A percentile compares a stretch with the other conserved stretches of the same genome.
These are phyloP conservation scores for Ischnus inquisitorius DNA, from an alignment of 2,888 invertebrate species.

Conservation along the genomic window DNA sequence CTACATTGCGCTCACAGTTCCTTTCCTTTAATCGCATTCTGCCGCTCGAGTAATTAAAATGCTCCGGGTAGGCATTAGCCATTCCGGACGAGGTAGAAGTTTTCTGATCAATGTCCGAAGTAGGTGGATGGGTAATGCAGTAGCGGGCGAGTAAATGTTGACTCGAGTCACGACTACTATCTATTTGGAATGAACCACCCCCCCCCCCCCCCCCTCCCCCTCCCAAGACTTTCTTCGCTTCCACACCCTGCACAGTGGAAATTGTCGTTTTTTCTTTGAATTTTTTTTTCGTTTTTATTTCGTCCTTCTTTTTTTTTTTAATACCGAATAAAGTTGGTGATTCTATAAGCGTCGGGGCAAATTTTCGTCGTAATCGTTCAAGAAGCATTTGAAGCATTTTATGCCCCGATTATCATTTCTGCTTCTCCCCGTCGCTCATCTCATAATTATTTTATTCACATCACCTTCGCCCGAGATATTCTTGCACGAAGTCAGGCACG, in stretches of 20 bases:
- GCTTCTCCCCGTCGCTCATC: background rate
- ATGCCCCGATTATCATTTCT: background rate
- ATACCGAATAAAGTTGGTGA: background rate
- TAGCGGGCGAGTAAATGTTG: slow-evolving; percentile 68
- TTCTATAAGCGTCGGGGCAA: background rate
- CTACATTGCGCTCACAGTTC: slow-evolving; percentile 73
- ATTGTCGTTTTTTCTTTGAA: slow-evolving; percentile 20
- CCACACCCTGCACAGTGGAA: slow-evolving; percentile 12
- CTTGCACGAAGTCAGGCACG: background rate
- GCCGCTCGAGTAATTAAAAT: slow-evolving; percentile 75
- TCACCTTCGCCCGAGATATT: background rate
- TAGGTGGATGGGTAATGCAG: slow-evolving; percentile 64
- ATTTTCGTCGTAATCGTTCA: background rate
- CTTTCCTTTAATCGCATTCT: slow-evolving; percentile 74
- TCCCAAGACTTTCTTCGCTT: slow-evolving; percentile 34
- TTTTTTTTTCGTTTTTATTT: background rate
- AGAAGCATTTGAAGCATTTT: background rate
- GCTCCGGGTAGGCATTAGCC: slow-evolving; percentile 70
- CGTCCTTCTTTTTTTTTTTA: background rate
- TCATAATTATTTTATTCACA: slow-evolving; percentile 13
- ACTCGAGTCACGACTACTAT: slow-evolving; percentile 62
- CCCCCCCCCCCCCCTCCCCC: slow-evolving; percentile 27
- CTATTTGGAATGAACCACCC: slow-evolving; percentile 59
- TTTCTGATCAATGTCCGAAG: slow-evolving; percentile 70
- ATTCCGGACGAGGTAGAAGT: slow-evolving; percentile 66